Conservation (phyloP, 2,113 vertebrate genomes). For the Neodontobutis hainanensis region DNA sequence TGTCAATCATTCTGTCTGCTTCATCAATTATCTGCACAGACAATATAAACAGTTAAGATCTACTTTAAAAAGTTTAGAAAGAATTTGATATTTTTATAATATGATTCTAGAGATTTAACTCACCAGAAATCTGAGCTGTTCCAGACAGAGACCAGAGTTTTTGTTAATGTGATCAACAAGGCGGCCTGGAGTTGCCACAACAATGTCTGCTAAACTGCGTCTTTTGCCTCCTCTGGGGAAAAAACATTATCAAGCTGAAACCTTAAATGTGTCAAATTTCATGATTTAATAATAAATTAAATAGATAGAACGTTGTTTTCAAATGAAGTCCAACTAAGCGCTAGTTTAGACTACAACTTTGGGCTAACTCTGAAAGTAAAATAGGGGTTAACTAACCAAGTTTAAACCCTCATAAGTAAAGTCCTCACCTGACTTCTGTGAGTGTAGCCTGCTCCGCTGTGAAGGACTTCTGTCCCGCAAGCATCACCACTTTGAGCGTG, state of each 20-base stretch:
- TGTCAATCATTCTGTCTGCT: constrained; percentile 95
- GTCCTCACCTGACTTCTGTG: constrained; percentile 82
- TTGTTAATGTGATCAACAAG: constrained; percentile 94
- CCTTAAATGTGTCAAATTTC: no score
- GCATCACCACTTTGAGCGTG: constrained; percentile 81
- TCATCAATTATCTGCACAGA: constrained; percentile 88
- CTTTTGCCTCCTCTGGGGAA: constrained; percentile 67
- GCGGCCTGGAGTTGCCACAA: constrained; percentile 93
- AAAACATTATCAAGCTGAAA: no score
- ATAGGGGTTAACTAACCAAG: not conserved
- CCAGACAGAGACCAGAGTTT: constrained; percentile 84
- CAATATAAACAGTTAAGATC: no score
- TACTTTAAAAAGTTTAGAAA: no score
- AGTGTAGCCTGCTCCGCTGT: constrained; percentile 86
- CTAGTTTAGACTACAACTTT: no score
- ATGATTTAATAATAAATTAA: no score
- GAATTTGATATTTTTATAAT: no score
- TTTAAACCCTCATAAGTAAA: not conserved
- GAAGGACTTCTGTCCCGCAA: constrained; percentile 89
- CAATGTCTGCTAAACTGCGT: constrained; percentile 88
- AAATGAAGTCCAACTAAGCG: no score
- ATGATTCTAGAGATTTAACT: constrained; percentile 35
- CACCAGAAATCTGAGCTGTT: constrained; percentile 91
- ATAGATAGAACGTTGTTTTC: no score
- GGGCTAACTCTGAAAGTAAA: not conserved